Percentiles rank a stretch among this genome's conserved stretches.
These are phyloP conservation scores for Tipula helvola DNA, from an alignment of 2,888 invertebrate species.

Conservation along the genomic window DNA sequence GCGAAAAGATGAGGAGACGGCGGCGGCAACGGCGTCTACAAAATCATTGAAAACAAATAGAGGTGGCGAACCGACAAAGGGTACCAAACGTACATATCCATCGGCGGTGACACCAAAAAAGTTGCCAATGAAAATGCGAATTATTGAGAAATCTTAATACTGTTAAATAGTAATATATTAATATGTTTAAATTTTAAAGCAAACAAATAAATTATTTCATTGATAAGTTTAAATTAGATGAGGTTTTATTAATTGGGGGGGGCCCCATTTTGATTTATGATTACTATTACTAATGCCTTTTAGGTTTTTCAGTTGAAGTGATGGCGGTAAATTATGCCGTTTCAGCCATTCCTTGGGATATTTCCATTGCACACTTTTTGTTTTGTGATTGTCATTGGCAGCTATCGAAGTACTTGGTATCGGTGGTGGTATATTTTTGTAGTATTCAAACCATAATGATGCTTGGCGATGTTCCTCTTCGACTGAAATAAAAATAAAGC, in stretches of 20 bases:
- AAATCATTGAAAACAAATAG: background rate
- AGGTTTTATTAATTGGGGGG: background rate
- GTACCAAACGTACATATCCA: background rate
- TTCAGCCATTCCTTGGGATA: conserved; percentile 10
- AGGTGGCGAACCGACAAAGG: background rate
- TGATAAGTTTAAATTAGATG: conserved; percentile 7
- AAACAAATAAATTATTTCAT: conserved; percentile 16
- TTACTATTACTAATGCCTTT: background rate
- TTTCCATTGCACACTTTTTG: background rate
- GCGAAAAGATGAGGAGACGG: background rate
- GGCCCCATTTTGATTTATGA: background rate
- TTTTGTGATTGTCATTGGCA: background rate
- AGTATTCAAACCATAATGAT: background rate
- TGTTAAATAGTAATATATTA: conserved; percentile 19
- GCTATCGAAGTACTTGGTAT: no score
- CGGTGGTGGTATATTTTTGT: background rate
- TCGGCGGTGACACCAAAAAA: conserved; percentile 11
- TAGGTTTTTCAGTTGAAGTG: conserved; percentile 20
- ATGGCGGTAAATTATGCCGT: conserved; percentile 18
- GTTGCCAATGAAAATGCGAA: conserved; percentile 24
- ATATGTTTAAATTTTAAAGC: conserved; percentile 14
- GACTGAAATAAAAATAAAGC: background rate
- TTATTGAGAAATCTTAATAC: conserved; percentile 23
- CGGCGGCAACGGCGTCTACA: background rate
- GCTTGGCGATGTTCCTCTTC: background rate